phyloP scores from a whole-genome alignment of 2,797 vertebrate genomes.

The Dallia pectoralis region DNA sequence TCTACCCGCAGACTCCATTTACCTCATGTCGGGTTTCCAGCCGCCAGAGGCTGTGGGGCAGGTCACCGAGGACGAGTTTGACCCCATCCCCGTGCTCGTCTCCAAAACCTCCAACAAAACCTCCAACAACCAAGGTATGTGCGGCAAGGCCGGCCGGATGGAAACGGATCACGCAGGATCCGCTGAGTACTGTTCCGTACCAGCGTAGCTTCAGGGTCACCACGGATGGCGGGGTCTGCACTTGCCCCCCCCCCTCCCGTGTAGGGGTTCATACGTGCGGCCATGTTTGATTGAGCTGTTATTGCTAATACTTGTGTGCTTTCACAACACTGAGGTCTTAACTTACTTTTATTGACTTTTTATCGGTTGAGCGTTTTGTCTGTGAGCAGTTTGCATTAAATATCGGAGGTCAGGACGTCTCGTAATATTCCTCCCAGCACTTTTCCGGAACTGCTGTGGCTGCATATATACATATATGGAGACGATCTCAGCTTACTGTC shows the following conservation, averaged over 20 bases:
- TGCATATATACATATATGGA: slow-evolving; percentile 57
- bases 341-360: slow-evolving; percentile 30
- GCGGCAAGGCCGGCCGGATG: slow-evolving; percentile 68
- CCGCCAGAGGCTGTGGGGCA: slow-evolving; percentile 74
- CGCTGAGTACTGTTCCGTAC: slow-evolving; percentile 29
- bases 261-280: slow-evolving; percentile 37
- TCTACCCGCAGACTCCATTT: slow-evolving; percentile 86
- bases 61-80: slow-evolving; percentile 95
- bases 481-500: slow-evolving; percentile 73
- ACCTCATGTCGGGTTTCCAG: slow-evolving; percentile 83
- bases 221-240: slow-evolving; percentile 39
- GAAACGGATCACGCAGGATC: slow-evolving; percentile 38
- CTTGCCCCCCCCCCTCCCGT: slow-evolving; percentile 32
- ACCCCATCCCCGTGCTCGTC: slow-evolving; percentile 97
- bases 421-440: slow-evolving; percentile 41
- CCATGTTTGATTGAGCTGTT: slow-evolving; percentile 45
- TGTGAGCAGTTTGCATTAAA: background rate
- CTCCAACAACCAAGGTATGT: slow-evolving; percentile 92
- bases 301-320: slow-evolving; percentile 51
- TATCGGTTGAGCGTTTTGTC: background rate
- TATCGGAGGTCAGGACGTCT: slow-evolving; percentile 16
- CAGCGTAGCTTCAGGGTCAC: background rate
- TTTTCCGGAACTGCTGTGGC: slow-evolving; percentile 65
- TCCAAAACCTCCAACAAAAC: slow-evolving; percentile 97
- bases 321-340: slow-evolving; percentile 46